Evolutionary conservation across 1,140 invertebrate genomes (phyloP).

Genomic region (Drosophila obscura): DNA sequence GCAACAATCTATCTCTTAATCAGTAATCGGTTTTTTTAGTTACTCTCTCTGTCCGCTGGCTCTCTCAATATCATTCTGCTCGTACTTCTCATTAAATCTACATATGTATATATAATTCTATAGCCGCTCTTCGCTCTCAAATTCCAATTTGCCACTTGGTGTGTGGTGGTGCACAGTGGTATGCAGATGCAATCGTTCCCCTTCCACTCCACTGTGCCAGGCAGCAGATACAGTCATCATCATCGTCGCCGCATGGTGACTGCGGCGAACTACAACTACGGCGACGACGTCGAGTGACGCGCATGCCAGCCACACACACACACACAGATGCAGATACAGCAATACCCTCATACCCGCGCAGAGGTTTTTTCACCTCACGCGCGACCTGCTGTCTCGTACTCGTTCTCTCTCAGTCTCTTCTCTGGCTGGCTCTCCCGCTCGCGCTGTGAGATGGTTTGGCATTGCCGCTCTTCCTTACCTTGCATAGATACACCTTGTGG

Average conservation of each 20-base stretch:
- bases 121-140: slow-evolving; percentile 1
- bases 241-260: slow-evolving; percentile 16
- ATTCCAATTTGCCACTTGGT: slow-evolving; percentile 27
- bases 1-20: too few species aligned
- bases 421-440: slow-evolving; percentile 8
- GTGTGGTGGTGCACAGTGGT: slow-evolving; percentile 4
- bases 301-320: slow-evolving; percentile 51
- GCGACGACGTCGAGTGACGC: slow-evolving; percentile 30
- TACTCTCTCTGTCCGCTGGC: not conserved
- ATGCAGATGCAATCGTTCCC: slow-evolving; percentile 14
- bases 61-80: not conserved
- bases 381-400: slow-evolving; percentile 48
- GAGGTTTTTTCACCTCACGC: slow-evolving; percentile 56
- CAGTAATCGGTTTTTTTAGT: slow-evolving; percentile 5
- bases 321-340: slow-evolving; percentile 18
- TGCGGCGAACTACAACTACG: too few species aligned
- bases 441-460: too few species aligned
- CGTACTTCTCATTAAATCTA: not conserved
- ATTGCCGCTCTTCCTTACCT: slow-evolving; percentile 1
- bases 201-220: slow-evolving; percentile 20
- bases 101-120: too few species aligned
- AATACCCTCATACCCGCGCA: not conserved
- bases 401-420: slow-evolving; percentile 22
- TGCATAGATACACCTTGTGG: too few species aligned
- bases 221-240: slow-evolving; percentile 1